Percentiles rank a stretch among this genome's conserved stretches.
Evolutionary conservation across 2,888 invertebrate genomes (phyloP).

Genomic region (Dromius quadrimaculatus): DNA sequence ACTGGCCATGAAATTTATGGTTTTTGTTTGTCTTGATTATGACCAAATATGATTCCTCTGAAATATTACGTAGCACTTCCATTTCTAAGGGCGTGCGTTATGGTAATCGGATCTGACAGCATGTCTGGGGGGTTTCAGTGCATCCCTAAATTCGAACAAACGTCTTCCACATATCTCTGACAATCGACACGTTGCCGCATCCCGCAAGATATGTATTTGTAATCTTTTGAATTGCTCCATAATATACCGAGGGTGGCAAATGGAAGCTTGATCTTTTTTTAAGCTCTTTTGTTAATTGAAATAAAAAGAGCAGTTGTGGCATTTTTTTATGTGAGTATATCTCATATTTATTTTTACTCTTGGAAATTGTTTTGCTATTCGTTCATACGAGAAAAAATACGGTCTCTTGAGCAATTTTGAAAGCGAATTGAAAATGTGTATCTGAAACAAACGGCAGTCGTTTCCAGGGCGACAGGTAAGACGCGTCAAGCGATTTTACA

Average conservation of each 20-base stretch:
- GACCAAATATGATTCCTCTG: too few relatives aligned
- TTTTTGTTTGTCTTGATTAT: too few relatives aligned
- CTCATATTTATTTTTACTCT: not conserved
- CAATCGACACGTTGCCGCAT: constrained; percentile 13
- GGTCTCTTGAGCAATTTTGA: not conserved
- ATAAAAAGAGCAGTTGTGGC: not conserved
- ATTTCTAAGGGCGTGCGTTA: constrained; percentile 28
- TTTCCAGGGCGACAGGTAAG: not conserved
- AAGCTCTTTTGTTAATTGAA: constrained; percentile 24
- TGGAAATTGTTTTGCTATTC: not conserved
- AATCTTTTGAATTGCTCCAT: constrained; percentile 21
- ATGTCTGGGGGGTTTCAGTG: constrained; percentile 53
- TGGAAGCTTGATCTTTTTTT: not conserved
- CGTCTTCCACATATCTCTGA: constrained; percentile 2
- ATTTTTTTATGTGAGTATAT: not conserved
- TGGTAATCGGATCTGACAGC: constrained; percentile 58
- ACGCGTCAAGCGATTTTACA: not conserved
- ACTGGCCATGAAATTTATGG: too few relatives aligned
- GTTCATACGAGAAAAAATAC: not conserved
- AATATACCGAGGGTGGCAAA: constrained; percentile 4
- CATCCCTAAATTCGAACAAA: not conserved
- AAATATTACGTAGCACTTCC: too few relatives aligned
- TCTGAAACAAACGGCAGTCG: not conserved
- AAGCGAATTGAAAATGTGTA: not conserved
- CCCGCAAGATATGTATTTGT: constrained; percentile 8